Percentiles rank a stretch among this genome's conserved stretches.
Conservation (phyloP, 1,140 invertebrate genomes). For the Coenobita brevimanus region DNA sequence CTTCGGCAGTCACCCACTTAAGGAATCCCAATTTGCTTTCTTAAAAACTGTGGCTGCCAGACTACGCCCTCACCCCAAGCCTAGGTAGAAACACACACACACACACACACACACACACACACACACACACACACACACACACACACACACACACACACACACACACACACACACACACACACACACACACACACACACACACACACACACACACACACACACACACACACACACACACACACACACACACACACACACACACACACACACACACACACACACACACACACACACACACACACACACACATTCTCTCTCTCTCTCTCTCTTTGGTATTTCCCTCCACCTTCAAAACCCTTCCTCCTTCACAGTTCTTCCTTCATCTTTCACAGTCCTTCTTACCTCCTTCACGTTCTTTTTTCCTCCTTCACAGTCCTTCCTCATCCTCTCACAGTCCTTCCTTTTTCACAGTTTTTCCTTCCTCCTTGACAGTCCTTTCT, state of each 20-base stretch:
- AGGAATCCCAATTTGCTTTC: no score
- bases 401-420: background rate
- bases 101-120: no score
- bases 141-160: background rate
- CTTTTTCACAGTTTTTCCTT: background rate
- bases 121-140: no score
- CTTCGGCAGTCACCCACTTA: no score
- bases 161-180: conserved; percentile 29
- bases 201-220: conserved; percentile 15
- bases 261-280: conserved; percentile 20
- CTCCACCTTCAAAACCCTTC: background rate
- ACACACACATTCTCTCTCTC: no score
- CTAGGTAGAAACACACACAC: no score
- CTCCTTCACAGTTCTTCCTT: no score
- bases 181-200: conserved; percentile 19
- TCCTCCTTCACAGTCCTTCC: background rate
- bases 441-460: background rate
- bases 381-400: no score
- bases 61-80: no score
- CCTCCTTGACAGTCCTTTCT: background rate
- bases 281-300: conserved; percentile 11
- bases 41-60: no score
- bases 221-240: conserved; percentile 17
- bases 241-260: background rate
- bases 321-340: background rate